Evolutionary conservation across 1,140 invertebrate species (phyloP).

Genomic region (Procambarus clarkii): DNA sequence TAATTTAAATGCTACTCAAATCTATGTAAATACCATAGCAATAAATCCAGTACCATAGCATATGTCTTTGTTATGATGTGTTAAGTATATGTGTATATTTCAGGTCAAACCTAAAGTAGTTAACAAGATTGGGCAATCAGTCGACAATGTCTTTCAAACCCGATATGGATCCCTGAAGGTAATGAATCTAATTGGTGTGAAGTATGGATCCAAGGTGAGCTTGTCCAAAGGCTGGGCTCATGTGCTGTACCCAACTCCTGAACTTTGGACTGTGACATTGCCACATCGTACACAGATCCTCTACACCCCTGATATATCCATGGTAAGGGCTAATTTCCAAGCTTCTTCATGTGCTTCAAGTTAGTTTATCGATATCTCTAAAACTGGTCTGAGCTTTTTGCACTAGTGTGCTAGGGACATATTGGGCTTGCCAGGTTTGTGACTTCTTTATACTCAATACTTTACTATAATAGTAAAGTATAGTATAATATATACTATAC

Average conservation of each 20-base stretch:
- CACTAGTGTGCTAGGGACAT: too few relatives aligned
- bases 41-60: neutral
- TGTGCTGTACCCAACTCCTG: slow-evolving; percentile 93
- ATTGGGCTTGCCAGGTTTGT: too few relatives aligned
- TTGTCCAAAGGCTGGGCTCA: slow-evolving; percentile 93
- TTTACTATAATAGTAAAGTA: too few relatives aligned
- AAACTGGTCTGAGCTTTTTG: too few relatives aligned
- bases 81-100: slow-evolving; percentile 13
- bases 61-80: neutral
- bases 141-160: slow-evolving; percentile 94
- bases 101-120: slow-evolving; percentile 77
- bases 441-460: too few relatives aligned
- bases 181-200: slow-evolving; percentile 85
- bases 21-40: neutral
- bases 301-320: slow-evolving; percentile 97
- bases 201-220: slow-evolving; percentile 84
- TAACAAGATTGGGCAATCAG: slow-evolving; percentile 85
- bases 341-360: too few relatives aligned
- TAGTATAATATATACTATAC: too few relatives aligned
- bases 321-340: slow-evolving; percentile 80
- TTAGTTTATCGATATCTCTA: too few relatives aligned
- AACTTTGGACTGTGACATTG: slow-evolving; percentile 95
- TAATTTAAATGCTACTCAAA: too few relatives aligned
- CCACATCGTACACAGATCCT: slow-evolving; percentile 99
- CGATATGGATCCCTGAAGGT: slow-evolving; percentile 95